phyloP scores from a whole-genome alignment of 1,140 invertebrate genomes.

The Maconellicoccus hirsutus region DNA sequence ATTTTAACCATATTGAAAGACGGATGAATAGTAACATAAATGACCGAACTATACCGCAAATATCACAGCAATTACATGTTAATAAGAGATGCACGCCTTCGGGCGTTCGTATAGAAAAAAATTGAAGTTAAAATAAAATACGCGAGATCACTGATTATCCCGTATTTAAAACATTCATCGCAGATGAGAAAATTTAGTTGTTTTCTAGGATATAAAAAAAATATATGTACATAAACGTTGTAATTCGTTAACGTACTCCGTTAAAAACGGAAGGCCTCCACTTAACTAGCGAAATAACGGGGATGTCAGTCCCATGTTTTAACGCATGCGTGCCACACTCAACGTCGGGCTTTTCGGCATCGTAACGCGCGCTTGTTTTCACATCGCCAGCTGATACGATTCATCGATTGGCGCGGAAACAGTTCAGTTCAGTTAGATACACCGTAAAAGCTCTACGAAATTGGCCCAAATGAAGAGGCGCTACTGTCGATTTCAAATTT shows the following conservation, averaged over 20 bases:
- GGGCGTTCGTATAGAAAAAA: background rate
- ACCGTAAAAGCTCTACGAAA: background rate
- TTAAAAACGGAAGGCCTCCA: background rate
- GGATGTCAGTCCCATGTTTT: conserved; percentile 14
- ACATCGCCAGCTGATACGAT: conserved; percentile 17
- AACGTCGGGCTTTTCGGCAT: background rate
- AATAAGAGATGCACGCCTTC: background rate
- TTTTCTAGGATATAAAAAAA: background rate
- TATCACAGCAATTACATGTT: conserved; percentile 9
- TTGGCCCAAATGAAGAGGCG: background rate
- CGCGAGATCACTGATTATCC: background rate
- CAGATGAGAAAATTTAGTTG: background rate
- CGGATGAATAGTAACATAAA: background rate
- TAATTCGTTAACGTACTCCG: conserved; percentile 12
- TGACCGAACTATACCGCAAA: background rate
- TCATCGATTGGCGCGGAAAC: conserved; percentile 17
- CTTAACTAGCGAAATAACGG: conserved; percentile 18
- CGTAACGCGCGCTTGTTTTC: conserved; percentile 4
- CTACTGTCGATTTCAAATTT: background rate
- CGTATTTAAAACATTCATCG: background rate
- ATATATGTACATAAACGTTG: conserved; percentile 13
- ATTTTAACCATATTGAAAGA: conserved; percentile 3
- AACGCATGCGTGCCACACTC: background rate
- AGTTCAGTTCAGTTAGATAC: conserved; percentile 1
- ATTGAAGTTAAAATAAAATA: background rate